Percentiles rank a stretch among this genome's conserved stretches.
phyloP scores from a whole-genome alignment of 2,888 invertebrate species.

The Epirrhoe tristata region DNA sequence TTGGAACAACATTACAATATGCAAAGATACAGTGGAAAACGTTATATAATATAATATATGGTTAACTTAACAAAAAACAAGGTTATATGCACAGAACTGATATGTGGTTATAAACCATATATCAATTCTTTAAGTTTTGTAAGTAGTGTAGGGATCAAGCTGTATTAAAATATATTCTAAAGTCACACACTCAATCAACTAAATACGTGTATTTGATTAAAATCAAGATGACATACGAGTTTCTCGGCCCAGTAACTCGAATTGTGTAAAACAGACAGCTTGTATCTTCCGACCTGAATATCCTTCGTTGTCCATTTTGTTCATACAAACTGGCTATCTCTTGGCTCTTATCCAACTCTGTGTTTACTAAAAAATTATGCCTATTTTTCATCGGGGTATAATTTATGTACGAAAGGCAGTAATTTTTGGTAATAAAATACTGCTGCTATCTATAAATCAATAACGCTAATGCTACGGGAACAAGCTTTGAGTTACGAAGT shows the following conservation, averaged over 20 bases:
- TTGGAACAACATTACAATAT: too few species aligned
- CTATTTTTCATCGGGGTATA: constrained; percentile 24
- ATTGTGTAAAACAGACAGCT: constrained; percentile 17
- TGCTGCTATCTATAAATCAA: not conserved
- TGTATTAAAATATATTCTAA: too few species aligned
- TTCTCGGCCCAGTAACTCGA: not conserved
- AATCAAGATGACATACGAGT: not conserved
- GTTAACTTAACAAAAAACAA: too few species aligned
- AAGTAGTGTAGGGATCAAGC: too few species aligned
- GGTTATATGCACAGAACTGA: too few species aligned
- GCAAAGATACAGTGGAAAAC: too few species aligned
- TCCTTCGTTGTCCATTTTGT: constrained; percentile 26
- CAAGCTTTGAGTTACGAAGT: too few species aligned
- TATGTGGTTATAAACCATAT: too few species aligned
- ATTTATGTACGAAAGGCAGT: constrained; percentile 19
- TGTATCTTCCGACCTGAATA: constrained; percentile 27
- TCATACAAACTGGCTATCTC: constrained; percentile 32
- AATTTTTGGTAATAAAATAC: not conserved
- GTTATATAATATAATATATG: too few species aligned
- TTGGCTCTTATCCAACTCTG: constrained; percentile 38
- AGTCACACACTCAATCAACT: too few species aligned
- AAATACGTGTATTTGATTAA: not conserved
- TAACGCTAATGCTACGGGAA: not conserved
- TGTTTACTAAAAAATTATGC: constrained; percentile 24
- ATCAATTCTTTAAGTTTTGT: too few species aligned